Evolutionary conservation across 2,888 invertebrate species (phyloP).

Genomic region (Hirtodrosophila duncani): DNA sequence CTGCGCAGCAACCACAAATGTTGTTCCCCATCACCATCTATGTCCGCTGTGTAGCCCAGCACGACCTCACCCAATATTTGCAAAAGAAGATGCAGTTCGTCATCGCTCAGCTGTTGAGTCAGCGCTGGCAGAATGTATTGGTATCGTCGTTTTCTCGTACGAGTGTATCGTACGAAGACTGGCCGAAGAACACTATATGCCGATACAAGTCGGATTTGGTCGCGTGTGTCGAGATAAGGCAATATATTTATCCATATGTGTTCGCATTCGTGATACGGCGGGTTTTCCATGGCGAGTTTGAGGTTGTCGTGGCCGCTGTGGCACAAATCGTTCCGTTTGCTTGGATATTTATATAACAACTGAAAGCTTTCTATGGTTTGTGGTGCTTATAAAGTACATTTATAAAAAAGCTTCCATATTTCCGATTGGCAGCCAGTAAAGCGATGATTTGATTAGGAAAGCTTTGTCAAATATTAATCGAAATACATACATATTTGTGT

Average conservation of each 20-base stretch:
- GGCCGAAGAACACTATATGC: background rate
- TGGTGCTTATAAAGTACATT: too few species aligned
- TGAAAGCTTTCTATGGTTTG: too few species aligned
- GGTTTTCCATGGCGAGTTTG: too few species aligned
- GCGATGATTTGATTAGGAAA: too few species aligned
- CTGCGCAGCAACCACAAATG: slow-evolving; percentile 13
- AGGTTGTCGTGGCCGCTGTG: too few species aligned
- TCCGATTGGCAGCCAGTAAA: too few species aligned
- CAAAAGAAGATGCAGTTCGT: slow-evolving; percentile 9
- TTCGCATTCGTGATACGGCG: too few species aligned
- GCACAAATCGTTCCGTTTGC: too few species aligned
- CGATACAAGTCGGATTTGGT: slow-evolving; percentile 1
- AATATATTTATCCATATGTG: background rate
- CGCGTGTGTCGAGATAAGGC: slow-evolving; percentile 1
- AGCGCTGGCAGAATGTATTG: slow-evolving; percentile 1
- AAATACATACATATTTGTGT: too few species aligned
- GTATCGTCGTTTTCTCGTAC: background rate
- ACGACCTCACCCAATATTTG: background rate
- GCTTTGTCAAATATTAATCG: too few species aligned
- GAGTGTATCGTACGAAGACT: background rate
- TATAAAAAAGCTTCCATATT: too few species aligned
- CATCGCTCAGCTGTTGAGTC: background rate
- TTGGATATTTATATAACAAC: too few species aligned
- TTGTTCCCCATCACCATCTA: slow-evolving; percentile 1
- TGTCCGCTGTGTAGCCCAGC: slow-evolving; percentile 13